These are phyloP conservation scores for Micronisus gabar DNA, from an alignment of 2,113 vertebrate genomes.

Conservation along the genomic window DNA sequence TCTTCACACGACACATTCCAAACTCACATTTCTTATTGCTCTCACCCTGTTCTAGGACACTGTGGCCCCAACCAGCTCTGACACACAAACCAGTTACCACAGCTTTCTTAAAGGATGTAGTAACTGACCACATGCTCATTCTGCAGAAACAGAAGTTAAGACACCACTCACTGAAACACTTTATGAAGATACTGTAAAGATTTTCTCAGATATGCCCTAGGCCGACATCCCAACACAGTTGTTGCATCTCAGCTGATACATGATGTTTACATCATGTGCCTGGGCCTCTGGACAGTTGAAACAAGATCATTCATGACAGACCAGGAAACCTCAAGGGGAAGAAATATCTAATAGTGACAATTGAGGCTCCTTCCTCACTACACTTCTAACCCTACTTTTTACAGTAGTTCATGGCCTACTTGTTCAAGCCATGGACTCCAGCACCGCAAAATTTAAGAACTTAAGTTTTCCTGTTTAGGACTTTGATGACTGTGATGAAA, in stretches of 20 bases:
- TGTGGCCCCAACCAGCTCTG: accelerated
- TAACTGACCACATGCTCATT: not conserved
- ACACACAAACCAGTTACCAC: not conserved
- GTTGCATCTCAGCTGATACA: not conserved
- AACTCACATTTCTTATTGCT: not conserved
- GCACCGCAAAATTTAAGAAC: not conserved
- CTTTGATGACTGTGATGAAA: not conserved
- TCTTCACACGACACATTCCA: not conserved
- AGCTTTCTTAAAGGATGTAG: not conserved
- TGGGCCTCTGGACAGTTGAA: not conserved
- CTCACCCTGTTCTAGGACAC: not conserved
- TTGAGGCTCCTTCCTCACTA: not conserved
- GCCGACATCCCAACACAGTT: not conserved
- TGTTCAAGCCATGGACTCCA: not conserved
- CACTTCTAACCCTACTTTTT: not conserved
- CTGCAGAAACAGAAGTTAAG: not conserved
- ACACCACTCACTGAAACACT: not conserved
- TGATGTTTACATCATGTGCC: not conserved
- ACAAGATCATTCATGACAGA: not conserved
- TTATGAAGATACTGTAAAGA: not conserved
- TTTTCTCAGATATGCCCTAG: not conserved
- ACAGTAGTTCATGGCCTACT: not conserved
- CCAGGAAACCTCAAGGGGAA: not conserved
- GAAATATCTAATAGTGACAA: not conserved
- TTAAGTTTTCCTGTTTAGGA: not conserved